Conservation (phyloP, 2,888 invertebrate species). For the Microdon myrmicae region DNA sequence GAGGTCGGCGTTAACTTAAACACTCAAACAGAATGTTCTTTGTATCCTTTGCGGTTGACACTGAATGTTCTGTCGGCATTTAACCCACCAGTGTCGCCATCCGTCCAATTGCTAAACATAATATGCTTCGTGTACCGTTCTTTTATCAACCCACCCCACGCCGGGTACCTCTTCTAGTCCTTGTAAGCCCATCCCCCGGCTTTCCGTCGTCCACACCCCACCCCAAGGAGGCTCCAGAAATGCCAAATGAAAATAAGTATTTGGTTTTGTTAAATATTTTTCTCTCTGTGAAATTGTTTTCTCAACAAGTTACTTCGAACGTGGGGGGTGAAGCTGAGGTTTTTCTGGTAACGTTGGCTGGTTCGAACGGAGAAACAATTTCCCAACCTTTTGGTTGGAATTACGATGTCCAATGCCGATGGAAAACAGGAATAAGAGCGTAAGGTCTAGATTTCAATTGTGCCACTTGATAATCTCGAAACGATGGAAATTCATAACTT, state of each 20-base stretch:
- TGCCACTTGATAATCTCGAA: no score
- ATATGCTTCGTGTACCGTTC: constrained; percentile 36
- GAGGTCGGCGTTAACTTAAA: constrained; percentile 54
- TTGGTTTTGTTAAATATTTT: constrained; percentile 51
- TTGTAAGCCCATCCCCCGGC: not conserved
- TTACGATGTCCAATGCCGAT: constrained; percentile 27
- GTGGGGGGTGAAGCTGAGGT: constrained; percentile 2
- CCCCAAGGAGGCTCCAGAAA: constrained; percentile 1
- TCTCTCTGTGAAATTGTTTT: constrained; percentile 41
- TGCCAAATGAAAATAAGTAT: constrained; percentile 34
- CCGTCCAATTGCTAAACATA: constrained; percentile 9
- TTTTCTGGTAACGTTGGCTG: constrained; percentile 12
- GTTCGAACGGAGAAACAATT: constrained; percentile 28
- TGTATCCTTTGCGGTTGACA: constrained; percentile 53
- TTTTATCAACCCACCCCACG: not conserved
- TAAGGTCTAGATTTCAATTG: no score
- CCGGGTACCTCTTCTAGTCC: not conserved
- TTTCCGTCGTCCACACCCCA: not conserved
- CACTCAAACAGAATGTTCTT: constrained; percentile 55
- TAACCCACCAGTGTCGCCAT: constrained; percentile 21
- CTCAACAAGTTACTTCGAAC: constrained; percentile 17
- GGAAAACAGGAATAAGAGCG: no score
- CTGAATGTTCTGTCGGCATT: constrained; percentile 46
- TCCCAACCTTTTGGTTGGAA: constrained; percentile 29
- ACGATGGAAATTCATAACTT: no score